Evolutionary conservation across 2,888 invertebrate genomes (phyloP), one percentile per base, ranked within the genome.

Genomic region (Microplitis deprimator): DNA sequence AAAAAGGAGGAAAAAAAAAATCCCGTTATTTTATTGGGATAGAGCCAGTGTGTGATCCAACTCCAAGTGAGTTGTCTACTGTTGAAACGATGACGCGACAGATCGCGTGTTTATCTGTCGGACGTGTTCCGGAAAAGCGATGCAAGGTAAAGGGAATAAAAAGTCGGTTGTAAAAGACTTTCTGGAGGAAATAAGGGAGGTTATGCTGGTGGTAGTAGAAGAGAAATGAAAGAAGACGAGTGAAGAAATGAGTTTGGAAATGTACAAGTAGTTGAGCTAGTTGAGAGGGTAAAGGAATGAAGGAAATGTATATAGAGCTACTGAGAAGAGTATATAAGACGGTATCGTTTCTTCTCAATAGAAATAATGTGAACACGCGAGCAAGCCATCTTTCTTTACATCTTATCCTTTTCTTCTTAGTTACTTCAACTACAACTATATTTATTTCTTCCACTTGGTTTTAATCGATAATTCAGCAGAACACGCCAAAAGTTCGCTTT

Each of bases 41-140:
- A 50, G 50, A 50, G 13, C 50, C 13, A 5, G 50, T 13, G 50
- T 50, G 50, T 50, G 8, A 8, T 13, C 50, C 10, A 50, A 50
- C 8, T 50, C 50, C 16, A 41, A 72, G 62, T 72, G n/a, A 72
- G 62, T 62, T 60, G 60, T 72, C 62, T 39, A 50, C 50, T 13
- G 13, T 40, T 73, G 64, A 65, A 65, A 62, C 40, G 65, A n/a
- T 73, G 73, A 65, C 50, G 73, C 73, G 65, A 73, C 65, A 39
- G 65, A 62, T 64, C 64, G 17, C 29, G 64, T 73, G 73, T 65
- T 73, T 73, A 73, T 73, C 73, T 65, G 50, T 73, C 17, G 29
- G 41, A 73, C 65, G 65, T 73, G 64, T 72, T 39, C 60, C 65
- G 64, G 50, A 73, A 73, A 39, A 17, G 40, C 73, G 59, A 70